A percentile compares a stretch with the other conserved stretches of the same genome.
These are phyloP conservation scores for Drosophila pseudotalamancana DNA, from an alignment of 2,888 invertebrate species.

Conservation along the genomic window DNA sequence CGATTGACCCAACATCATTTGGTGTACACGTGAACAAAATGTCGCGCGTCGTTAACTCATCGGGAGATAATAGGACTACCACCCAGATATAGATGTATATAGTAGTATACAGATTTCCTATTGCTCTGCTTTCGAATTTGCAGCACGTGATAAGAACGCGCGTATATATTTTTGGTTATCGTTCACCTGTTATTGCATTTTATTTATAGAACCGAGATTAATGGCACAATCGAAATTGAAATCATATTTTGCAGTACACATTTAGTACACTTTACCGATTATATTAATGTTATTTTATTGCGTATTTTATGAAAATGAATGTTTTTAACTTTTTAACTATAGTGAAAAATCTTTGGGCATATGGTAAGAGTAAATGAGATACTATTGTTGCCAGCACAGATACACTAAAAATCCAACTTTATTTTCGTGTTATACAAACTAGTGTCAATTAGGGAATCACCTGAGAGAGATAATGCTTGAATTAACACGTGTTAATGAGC, in stretches of 20 bases:
- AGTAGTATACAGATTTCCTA: not conserved
- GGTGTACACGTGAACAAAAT: constrained; percentile 44
- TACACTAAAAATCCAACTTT: too few relatives aligned
- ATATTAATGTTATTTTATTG: too few relatives aligned
- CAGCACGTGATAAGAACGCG: constrained; percentile 66
- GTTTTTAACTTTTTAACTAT: too few relatives aligned
- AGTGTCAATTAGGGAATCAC: not conserved
- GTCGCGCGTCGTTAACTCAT: constrained; percentile 39
- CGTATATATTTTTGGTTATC: constrained; percentile 59
- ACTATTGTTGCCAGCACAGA: too few relatives aligned
- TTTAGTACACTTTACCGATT: not conserved
- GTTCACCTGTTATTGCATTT: constrained; percentile 35
- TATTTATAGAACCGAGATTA: constrained; percentile 65
- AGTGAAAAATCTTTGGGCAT: too few relatives aligned
- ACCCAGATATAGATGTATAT: constrained; percentile 3
- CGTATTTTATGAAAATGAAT: too few relatives aligned
- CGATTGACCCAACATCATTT: constrained; percentile 25
- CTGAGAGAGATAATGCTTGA: not conserved
- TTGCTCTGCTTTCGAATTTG: constrained; percentile 11
- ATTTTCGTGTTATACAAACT: too few relatives aligned
- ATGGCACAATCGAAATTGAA: constrained; percentile 15
- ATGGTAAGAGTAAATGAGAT: too few relatives aligned
- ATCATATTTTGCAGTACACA: not conserved
- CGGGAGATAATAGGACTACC: constrained; percentile 26
- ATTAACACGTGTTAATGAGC: constrained; percentile 1